Conservation (phyloP, 2,797 vertebrate genomes). For the Chiroxiphia lanceolata region DNA sequence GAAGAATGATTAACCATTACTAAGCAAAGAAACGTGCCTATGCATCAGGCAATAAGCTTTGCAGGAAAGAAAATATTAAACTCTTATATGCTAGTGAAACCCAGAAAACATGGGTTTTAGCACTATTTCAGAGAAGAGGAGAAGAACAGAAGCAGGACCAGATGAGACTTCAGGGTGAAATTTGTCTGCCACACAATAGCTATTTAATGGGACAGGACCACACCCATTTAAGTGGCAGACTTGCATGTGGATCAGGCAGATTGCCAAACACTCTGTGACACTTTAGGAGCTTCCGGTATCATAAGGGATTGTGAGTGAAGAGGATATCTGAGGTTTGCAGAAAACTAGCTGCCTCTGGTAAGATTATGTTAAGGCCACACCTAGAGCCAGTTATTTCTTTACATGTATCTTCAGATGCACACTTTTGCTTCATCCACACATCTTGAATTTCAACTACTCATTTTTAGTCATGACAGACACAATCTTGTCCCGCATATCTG, state of each 20-base stretch:
- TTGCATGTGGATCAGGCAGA: not conserved
- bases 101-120: not conserved
- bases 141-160: not conserved
- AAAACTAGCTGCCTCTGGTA: not conserved
- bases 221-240: not conserved
- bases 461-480: not conserved
- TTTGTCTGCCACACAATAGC: not conserved
- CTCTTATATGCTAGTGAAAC: not conserved
- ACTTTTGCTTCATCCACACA: not conserved
- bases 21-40: not conserved
- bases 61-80: not conserved
- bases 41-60: not conserved
- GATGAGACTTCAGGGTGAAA: not conserved
- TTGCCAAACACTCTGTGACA: not conserved
- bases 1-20: not conserved
- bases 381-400: not conserved
- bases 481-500: not conserved
- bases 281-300: not conserved
- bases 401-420: not conserved
- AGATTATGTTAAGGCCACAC: not conserved
- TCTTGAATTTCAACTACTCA: not conserved
- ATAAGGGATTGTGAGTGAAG: not conserved
- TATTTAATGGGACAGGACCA: not conserved
- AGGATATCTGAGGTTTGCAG: not conserved
- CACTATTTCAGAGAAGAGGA: not conserved